Conservation (phyloP, 2,888 invertebrate genomes). For the Steromphala cineraria region DNA sequence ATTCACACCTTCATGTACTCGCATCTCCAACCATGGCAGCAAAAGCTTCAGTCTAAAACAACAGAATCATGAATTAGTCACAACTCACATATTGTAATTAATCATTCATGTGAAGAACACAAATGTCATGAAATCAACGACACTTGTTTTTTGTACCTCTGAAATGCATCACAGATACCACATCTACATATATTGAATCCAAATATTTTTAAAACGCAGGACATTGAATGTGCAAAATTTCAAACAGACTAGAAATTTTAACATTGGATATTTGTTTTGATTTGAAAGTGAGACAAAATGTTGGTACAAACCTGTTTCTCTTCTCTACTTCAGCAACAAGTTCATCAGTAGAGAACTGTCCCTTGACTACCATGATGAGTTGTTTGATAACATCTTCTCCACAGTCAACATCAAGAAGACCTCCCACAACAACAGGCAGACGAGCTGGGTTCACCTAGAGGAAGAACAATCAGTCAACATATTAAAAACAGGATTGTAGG, state of each 20-base stretch:
- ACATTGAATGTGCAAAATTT: background rate
- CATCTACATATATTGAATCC: background rate
- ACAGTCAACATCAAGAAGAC: conserved; percentile 97
- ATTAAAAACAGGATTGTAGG: background rate
- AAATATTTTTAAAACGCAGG: background rate
- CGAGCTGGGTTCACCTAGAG: conserved; percentile 94
- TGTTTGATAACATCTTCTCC: conserved; percentile 99
- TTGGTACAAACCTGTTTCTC: conserved; percentile 74
- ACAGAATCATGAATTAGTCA: background rate
- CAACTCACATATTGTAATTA: background rate
- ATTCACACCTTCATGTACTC: conserved; percentile 96
- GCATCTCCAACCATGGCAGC: conserved; percentile 96
- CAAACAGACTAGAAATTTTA: background rate
- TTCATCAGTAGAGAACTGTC: conserved; percentile 98
- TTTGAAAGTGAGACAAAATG: no score
- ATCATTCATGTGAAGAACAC: background rate
- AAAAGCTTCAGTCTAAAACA: conserved; percentile 91
- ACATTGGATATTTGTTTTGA: no score
- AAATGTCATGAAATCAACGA: background rate
- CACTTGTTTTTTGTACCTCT: background rate
- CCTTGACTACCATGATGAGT: conserved; percentile 94
- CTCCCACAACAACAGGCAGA: conserved; percentile 97
- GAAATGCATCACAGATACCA: background rate
- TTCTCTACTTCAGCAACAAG: conserved; percentile 91
- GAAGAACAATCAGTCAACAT: background rate